Base-by-base conservation (phyloP, 1,140 invertebrate species). In the Drosophila nebulosa region DNA sequence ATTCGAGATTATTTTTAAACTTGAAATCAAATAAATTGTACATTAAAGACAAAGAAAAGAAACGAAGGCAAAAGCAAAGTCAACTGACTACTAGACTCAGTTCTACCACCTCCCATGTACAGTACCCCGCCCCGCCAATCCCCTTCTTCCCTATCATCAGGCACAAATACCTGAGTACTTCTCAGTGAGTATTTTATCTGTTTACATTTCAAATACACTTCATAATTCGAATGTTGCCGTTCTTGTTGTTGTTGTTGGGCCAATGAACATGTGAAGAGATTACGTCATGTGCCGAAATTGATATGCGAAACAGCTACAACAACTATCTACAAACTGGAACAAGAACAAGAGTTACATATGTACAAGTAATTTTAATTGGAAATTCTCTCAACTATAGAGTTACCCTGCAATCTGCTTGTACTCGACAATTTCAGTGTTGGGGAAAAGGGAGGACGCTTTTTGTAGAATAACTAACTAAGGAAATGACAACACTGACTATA, bases 201-300 rank as follows among this genome's bases (percentile, higher is more conserved):
- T 85, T 88, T 85, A 75, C 78, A 85, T 80, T 80, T 80, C 69
- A 74, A 80, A 78, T 78, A 88, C 81, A 88, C 83, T 86, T 88
- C 69, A 85, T 86, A 85, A 74, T 72, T 68, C 53, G 55, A 36
- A 53, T 68, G 60, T 74, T 64, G 50, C 35, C 63, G 61, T 68
- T 70, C 42, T 68, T 74, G 7, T 69, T 67, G 26, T 27, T 68
- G 22, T 27, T 68, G 22, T 59, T 71, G 56, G 55, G 52, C 60
- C 71, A 77, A 74, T 72, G 83, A 88, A 60, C 83, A 86, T 86
- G 81, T 88, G 81, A 88, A 88, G 83, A 78, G 83, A 78, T 86
- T 86, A 81, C 81, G 81, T 88, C 81, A 86, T 86, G 78, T 88
- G 78, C 83, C 78, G 78, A 86, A 86, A 86, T 86, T 86, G 81